A percentile compares a stretch with the other conserved stretches of the same genome.
Conservation (phyloP, 2,888 invertebrate genomes). For the Scelioninae gen. 2 region DNA sequence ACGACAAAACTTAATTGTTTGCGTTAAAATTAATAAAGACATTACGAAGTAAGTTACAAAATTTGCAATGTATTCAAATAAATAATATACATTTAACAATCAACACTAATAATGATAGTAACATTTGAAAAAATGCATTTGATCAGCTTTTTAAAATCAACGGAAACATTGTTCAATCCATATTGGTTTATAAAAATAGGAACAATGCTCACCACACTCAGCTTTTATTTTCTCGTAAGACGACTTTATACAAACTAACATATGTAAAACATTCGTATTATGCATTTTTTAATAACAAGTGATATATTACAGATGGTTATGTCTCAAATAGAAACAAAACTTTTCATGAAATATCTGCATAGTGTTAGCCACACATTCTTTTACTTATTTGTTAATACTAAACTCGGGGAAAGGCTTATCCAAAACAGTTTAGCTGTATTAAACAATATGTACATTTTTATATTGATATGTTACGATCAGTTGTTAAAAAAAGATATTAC, state of each 20-base stretch:
- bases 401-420: background rate
- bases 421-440: background rate
- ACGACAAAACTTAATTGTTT: background rate
- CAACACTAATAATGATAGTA: too few relatives aligned
- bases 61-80: too few relatives aligned
- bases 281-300: background rate
- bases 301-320: background rate
- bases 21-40: background rate
- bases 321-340: background rate
- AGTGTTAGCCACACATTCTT: too few relatives aligned
- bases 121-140: too few relatives aligned
- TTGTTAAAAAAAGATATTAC: background rate
- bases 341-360: too few relatives aligned
- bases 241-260: too few relatives aligned
- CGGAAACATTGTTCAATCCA: background rate
- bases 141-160: background rate
- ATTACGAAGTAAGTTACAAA: background rate
- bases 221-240: background rate
- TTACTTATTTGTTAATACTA: too few relatives aligned
- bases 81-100: too few relatives aligned
- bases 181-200: conserved; percentile 1
- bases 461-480: background rate
- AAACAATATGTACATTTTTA: background rate
- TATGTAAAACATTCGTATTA: too few relatives aligned
- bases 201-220: background rate